Percentiles rank a stretch among this genome's conserved stretches.
These are phyloP conservation scores for Enteromius treurensis DNA, from an alignment of 2,797 vertebrate genomes.

Conservation along the genomic window DNA sequence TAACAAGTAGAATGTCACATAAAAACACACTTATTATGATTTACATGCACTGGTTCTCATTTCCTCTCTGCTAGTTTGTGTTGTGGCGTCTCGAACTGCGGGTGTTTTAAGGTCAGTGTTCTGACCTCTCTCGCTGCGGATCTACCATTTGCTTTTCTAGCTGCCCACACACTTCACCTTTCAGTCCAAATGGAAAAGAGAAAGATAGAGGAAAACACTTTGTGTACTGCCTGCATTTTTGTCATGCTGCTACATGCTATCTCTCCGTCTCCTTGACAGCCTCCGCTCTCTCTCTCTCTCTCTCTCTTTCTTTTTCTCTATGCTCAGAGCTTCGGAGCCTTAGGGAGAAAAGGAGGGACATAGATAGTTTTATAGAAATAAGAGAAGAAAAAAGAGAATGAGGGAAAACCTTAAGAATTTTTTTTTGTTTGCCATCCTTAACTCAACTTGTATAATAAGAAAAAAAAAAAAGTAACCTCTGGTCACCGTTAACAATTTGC, in stretches of 20 bases:
- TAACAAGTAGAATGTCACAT: slow-evolving; percentile 37
- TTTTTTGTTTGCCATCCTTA: not conserved
- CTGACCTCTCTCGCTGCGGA: slow-evolving; percentile 1
- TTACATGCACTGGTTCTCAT: slow-evolving; percentile 22
- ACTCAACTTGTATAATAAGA: not conserved
- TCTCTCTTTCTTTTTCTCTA: slow-evolving; percentile 2
- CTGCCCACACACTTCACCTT: slow-evolving; percentile 49
- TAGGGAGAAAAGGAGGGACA: slow-evolving; percentile 25
- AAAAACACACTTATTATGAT: slow-evolving; percentile 36
- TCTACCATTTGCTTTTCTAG: slow-evolving; percentile 12
- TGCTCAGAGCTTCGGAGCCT: slow-evolving; percentile 26
- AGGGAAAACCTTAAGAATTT: slow-evolving; percentile 2
- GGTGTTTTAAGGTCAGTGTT: slow-evolving; percentile 37
- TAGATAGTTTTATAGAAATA: slow-evolving; percentile 25
- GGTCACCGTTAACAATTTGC: not conserved
- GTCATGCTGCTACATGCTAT: slow-evolving; percentile 81
- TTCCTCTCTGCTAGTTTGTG: slow-evolving; percentile 9
- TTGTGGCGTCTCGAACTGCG: slow-evolving; percentile 19
- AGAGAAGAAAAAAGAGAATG: slow-evolving; percentile 1
- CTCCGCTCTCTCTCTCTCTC: slow-evolving; percentile 18
- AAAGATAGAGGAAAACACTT: slow-evolving; percentile 49
- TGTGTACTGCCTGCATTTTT: slow-evolving; percentile 79
- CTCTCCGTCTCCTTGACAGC: slow-evolving; percentile 44
- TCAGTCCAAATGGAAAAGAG: slow-evolving; percentile 29
- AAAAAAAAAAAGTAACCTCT: not conserved